phyloP scores from a whole-genome alignment of 2,888 invertebrate species.

The Labia minor region DNA sequence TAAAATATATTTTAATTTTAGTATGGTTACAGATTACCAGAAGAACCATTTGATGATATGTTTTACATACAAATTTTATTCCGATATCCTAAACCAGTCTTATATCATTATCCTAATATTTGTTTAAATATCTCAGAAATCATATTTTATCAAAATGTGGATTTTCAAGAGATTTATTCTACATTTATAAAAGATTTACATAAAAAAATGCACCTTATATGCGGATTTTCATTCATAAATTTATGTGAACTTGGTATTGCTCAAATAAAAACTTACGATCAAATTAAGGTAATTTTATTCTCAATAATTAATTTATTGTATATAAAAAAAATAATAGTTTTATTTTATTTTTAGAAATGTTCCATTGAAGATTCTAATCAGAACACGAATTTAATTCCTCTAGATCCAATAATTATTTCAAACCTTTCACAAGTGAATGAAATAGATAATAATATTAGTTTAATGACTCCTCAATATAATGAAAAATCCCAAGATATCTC shows the following conservation, averaged over 20 bases:
- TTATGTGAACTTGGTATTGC: neutral
- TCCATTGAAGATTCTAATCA: neutral
- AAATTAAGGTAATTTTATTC: neutral
- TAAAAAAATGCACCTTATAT: conserved; percentile 20
- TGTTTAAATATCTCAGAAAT: conserved; percentile 19
- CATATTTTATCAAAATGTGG: conserved; percentile 14
- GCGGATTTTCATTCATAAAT: conserved; percentile 16
- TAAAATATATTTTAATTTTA: conserved; percentile 13
- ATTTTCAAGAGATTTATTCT: conserved; percentile 15
- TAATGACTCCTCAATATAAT: neutral
- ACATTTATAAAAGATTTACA: conserved; percentile 18
- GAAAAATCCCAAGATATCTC: neutral
- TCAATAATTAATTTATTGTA: too few species aligned
- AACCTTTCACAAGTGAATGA: neutral
- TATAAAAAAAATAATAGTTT: too few species aligned
- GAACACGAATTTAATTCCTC: neutral
- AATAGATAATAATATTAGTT: neutral
- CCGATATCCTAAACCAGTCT: conserved; percentile 16
- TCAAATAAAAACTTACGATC: neutral
- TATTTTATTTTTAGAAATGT: neutral
- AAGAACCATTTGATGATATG: conserved; percentile 15
- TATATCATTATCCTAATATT: conserved; percentile 24
- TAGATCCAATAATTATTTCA: neutral
- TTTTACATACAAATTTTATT: conserved; percentile 23
- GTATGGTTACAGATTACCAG: conserved; percentile 26